Evolutionary conservation across 2,888 invertebrate genomes (phyloP), one percentile per base, ranked within the genome.

Genomic region (Zygogramma bicolorata): DNA sequence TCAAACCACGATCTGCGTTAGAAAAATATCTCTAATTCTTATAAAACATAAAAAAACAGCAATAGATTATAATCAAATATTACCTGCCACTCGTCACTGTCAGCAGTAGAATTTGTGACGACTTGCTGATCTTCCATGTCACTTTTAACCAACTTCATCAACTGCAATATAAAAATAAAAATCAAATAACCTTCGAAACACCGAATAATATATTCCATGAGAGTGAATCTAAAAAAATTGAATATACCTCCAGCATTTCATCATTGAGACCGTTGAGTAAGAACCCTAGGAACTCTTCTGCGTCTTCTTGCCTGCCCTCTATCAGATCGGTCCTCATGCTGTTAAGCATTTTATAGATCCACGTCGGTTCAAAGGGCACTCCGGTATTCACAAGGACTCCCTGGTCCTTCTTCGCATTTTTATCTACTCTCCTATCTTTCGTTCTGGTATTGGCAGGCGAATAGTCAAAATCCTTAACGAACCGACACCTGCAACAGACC

Each of bases 221-320:
- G 6, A n/a, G 2, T 1, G 4, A 46, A 8, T 22, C 3, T 7
- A 2, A 46, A 2, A 46, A 20, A 8, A 46, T 18, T 3, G 20
- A 0, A 22, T 86, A 84, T 82, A 95, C 94, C 90, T 97, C 96
- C 2, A 96, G 90, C 97, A 98, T 97, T 89, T 99, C 98, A 87
- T 98, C 98, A 84, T 98, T 97, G 68, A 98, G 91, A 27, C 95
- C 95, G 88, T 98, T 98, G 25, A 99, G 90, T 75, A 98, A 90
- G 85, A 95, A 96, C 6, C 97, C 95, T 1, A 98, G 90, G 88
- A 98, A 98, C 86, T 99, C 98, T 87, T 99, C 98, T 0, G 98
- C 98, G 88, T 99, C 98, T 85, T 98, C 98, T 86, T 98, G 98
- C 20, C 96, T 90, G 0, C 97, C 98, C 86, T 96, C 96, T 65